Percentiles rank a stretch among this genome's conserved stretches.
Evolutionary conservation across 2,797 vertebrate genomes (phyloP).

Genomic region (Argya squamiceps): DNA sequence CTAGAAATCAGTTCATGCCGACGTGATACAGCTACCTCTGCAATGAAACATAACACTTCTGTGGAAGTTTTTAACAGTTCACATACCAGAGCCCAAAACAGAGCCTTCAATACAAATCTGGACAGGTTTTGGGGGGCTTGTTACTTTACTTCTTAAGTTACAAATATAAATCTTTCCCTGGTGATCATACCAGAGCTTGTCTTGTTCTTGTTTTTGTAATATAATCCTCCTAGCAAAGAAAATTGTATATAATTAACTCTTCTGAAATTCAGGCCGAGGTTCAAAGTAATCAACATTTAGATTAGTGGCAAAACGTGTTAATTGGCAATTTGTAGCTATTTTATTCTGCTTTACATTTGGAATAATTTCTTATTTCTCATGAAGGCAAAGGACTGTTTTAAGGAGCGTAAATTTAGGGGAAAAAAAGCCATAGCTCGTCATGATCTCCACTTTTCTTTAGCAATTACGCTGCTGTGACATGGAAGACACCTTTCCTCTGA

Average conservation of each 20-base stretch:
- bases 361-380: background rate
- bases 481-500: background rate
- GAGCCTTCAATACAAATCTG: background rate
- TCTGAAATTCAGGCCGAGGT: constrained; percentile 8
- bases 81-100: background rate
- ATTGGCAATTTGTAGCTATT: background rate
- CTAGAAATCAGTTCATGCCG: background rate
- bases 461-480: background rate
- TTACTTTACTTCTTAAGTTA: background rate
- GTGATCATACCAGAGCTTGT: background rate
- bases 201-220: constrained; percentile 15
- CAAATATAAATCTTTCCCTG: background rate
- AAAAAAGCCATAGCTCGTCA: background rate
- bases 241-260: background rate
- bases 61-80: background rate
- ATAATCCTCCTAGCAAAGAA: background rate
- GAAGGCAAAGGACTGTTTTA: background rate
- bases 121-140: background rate
- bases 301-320: background rate
- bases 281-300: constrained; percentile 1
- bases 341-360: background rate
- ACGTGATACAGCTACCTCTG: background rate
- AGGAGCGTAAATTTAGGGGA: background rate
- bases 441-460: background rate
- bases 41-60: background rate